phyloP scores from a whole-genome alignment of 2,797 vertebrate genomes.

The Semotilus atromaculatus region DNA sequence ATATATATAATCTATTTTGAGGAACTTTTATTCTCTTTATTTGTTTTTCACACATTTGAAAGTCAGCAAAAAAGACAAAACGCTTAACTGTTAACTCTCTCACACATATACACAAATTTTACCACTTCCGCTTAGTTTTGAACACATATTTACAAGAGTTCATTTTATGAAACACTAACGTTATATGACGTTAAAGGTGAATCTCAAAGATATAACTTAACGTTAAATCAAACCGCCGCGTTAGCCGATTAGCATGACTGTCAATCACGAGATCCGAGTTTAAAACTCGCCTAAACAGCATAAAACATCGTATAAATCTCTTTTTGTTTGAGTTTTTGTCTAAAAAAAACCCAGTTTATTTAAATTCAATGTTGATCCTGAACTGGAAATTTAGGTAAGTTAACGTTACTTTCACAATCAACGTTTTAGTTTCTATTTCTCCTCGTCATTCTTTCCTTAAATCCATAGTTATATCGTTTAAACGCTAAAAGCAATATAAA shows the following conservation, averaged over 20 bases:
- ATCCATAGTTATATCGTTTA: neutral
- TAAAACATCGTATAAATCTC: neutral
- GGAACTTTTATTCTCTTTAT: neutral
- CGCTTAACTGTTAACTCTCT: neutral
- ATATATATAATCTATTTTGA: neutral
- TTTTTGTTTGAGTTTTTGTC: neutral
- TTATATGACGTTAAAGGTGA: neutral
- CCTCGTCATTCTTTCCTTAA: neutral
- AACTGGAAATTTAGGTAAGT: neutral
- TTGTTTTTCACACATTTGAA: neutral
- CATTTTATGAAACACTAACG: neutral
- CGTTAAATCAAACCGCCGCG: neutral
- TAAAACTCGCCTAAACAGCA: neutral
- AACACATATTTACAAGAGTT: neutral
- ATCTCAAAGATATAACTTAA: neutral
- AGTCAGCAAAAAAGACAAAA: neutral
- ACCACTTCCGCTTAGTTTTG: constrained; percentile 10
- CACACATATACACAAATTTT: neutral
- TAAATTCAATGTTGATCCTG: neutral
- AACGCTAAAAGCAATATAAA: no score
- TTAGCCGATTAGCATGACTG: constrained; percentile 52
- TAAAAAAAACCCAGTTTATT: neutral
- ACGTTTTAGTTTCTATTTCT: constrained; percentile 2
- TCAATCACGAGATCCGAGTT: constrained; percentile 48
- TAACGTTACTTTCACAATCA: constrained; percentile 4